These are phyloP conservation scores for Rhinolophus sinicus DNA, from an alignment of 2,113 vertebrate species.

Conservation along the genomic window DNA sequence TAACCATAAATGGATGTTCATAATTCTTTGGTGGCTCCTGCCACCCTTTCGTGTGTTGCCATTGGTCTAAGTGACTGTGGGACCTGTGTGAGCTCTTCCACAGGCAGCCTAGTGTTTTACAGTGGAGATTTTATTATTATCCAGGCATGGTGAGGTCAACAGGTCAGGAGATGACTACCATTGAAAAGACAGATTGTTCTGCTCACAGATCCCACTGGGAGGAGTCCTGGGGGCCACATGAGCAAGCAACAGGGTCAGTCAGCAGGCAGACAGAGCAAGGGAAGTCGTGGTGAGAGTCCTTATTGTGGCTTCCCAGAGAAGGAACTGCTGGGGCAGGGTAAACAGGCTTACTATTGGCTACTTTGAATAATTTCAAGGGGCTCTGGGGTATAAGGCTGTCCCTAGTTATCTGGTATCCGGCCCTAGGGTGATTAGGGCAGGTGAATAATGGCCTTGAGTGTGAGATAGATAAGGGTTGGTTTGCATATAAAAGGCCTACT, in stretches of 20 bases:
- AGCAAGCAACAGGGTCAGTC: no score
- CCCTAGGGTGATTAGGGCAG: neutral
- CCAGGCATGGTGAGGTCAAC: neutral
- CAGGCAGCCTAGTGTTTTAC: neutral
- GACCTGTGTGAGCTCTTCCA: neutral
- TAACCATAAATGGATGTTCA: neutral
- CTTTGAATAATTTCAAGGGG: neutral
- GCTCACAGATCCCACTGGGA: neutral
- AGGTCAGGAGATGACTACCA: neutral
- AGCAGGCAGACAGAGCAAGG: neutral
- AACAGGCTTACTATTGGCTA: neutral
- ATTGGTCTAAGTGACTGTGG: neutral
- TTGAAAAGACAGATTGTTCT: neutral
- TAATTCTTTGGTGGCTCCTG: neutral
- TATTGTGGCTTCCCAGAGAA: neutral
- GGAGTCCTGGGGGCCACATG: fast-evolving
- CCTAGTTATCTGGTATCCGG: neutral
- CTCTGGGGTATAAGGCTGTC: neutral
- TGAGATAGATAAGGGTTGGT: neutral
- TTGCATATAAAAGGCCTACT: neutral
- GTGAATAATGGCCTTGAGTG: neutral
- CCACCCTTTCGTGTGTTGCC: neutral
- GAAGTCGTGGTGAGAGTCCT: neutral
- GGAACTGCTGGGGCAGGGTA: neutral
- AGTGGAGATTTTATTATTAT: neutral